These are phyloP conservation scores for Phacellophora camtschatica DNA, from an alignment of 30 jellyfish, hydroid and myxozoan species.

Conservation along the genomic window DNA sequence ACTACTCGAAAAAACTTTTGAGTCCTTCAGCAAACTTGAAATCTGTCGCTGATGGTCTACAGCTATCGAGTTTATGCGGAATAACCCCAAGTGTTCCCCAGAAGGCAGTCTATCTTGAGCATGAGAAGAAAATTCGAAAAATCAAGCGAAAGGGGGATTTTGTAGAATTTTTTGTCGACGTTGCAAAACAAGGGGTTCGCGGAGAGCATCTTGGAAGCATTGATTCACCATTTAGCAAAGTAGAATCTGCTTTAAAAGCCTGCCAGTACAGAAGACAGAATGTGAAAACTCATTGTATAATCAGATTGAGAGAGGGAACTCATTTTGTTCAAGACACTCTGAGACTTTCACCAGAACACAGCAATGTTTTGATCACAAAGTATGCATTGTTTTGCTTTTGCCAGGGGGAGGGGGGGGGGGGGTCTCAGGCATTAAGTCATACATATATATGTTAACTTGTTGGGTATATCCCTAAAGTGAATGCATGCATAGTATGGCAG, in stretches of 20 bases:
- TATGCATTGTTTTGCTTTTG: background rate
- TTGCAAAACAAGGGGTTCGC: background rate
- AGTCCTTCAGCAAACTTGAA: conserved; percentile 67
- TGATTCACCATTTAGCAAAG: conserved; percentile 54
- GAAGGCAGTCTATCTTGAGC: conserved; percentile 26
- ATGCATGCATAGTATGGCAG: too few relatives aligned
- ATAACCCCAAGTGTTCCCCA: conserved; percentile 16
- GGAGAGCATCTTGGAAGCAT: conserved; percentile 41
- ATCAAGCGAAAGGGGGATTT: background rate
- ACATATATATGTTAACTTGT: too few relatives aligned
- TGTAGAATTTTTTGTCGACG: conserved; percentile 73
- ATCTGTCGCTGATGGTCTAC: conserved; percentile 82
- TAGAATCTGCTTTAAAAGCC: conserved; percentile 68
- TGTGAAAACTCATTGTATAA: conserved; percentile 31
- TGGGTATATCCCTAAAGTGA: too few relatives aligned
- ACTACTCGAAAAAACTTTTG: conserved; percentile 48
- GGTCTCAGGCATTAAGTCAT: too few relatives aligned
- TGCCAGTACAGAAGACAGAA: conserved; percentile 48
- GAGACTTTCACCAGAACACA: conserved; percentile 30
- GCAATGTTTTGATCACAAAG: conserved; percentile 59
- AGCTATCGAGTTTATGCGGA: conserved; percentile 71
- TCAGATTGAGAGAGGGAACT: conserved; percentile 54
- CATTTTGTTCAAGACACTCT: conserved; percentile 46
- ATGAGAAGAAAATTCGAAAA: background rate
- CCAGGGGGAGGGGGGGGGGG: too few relatives aligned